Evolutionary conservation across 2,797 vertebrate species (phyloP), one percentile per base, ranked within the genome.

Genomic region (Lithobates pipiens): DNA sequence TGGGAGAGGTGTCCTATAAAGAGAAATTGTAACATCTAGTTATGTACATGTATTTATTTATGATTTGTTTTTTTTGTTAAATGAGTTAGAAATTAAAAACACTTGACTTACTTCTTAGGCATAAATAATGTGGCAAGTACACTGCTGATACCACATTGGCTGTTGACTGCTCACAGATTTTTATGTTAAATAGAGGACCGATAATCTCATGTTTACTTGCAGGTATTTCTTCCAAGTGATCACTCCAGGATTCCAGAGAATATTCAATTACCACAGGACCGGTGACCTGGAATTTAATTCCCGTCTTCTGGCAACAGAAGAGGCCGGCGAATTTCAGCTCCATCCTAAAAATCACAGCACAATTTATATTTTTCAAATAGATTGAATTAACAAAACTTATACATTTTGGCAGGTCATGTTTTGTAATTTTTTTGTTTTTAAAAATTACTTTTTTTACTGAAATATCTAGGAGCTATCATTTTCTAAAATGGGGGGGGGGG

Each of bases 71-170:
- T 16, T 50, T 4, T 50, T 50, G 13, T 2, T 50, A 50, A 50
- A 2, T 50, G 46, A 16, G 46, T 61, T 23, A n/a, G n/a, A 63
- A 0, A 63, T n/a, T n/a, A 63, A n/a, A 25, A 25, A 63, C 23
- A n/a, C 5, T n/a, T 13, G 32, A 77, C 75, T 77, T 77, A 77
- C 75, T 18, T 39, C 18, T 32, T 25, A 77, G 10, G 29, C 75
- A 77, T 32, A 77, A 36, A 36, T 63, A 77, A 39, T 77, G 75
- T 34, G 75, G 75, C 27, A 77, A 32, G 54, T 77, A 63, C 50
- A 77, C 54, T n/a, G 75, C 54, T 25, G 75, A 77, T 27, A 76
- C 74, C n/a, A 3, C 69, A 71, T 39, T 16, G 21, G 10, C 23
- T 23, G 5, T 25, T 23, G 21, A 5, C 2, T 23, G 36, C 23